Conservation (phyloP, 2,888 invertebrate genomes). For the Caenorhabditis sp. region DNA sequence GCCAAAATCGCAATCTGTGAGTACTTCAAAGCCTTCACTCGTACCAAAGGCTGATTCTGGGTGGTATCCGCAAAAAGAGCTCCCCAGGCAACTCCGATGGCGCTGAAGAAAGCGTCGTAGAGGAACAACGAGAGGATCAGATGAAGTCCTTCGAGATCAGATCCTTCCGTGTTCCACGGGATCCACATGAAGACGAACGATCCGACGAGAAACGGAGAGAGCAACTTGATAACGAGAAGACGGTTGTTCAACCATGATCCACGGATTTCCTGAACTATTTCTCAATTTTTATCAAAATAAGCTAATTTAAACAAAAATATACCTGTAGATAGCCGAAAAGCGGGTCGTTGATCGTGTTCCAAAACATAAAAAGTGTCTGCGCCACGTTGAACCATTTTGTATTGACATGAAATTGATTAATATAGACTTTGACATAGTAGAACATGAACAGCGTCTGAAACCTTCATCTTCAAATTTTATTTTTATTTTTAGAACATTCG, state of each 20-base stretch:
- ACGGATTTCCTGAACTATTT: slow-evolving; percentile 65
- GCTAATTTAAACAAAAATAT: not conserved
- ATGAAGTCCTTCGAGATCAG: slow-evolving; percentile 83
- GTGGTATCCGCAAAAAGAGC: slow-evolving; percentile 80
- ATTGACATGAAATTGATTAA: slow-evolving; percentile 84
- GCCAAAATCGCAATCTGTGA: slow-evolving; percentile 79
- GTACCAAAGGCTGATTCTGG: slow-evolving; percentile 79
- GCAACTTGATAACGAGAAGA: slow-evolving; percentile 83
- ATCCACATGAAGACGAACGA: slow-evolving; percentile 84
- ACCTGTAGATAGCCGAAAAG: slow-evolving; percentile 84
- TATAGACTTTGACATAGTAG: slow-evolving; percentile 85
- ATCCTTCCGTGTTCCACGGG: slow-evolving; percentile 67
- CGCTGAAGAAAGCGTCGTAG: slow-evolving; percentile 84
- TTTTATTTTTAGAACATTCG: not conserved
- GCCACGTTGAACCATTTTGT: slow-evolving; percentile 84
- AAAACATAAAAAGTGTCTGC: slow-evolving; percentile 84
- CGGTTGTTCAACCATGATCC: slow-evolving; percentile 83
- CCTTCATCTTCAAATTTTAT: not conserved
- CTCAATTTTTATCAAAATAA: not conserved
- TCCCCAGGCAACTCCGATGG: slow-evolving; percentile 81
- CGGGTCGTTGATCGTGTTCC: slow-evolving; percentile 85
- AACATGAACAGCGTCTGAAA: slow-evolving; percentile 84
- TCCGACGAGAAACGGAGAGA: slow-evolving; percentile 83
- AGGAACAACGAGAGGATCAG: slow-evolving; percentile 84
- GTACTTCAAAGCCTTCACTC: slow-evolving; percentile 83